Evolutionary conservation across 2,797 vertebrate genomes (phyloP).

Genomic region (Poecile montanus): DNA sequence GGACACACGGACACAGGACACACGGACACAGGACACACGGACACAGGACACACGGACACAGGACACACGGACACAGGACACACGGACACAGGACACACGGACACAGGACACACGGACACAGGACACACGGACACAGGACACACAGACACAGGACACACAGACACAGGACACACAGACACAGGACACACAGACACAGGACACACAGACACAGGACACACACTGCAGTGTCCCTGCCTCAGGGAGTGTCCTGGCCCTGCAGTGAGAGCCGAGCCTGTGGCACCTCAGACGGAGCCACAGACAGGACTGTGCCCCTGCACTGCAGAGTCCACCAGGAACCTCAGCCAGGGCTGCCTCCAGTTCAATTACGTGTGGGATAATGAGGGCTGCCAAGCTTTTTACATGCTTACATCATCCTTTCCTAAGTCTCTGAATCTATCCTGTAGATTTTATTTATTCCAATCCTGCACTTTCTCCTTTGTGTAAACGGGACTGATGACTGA

Average conservation of each 20-base stretch:
- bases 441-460: not conserved
- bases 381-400: not conserved
- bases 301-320: not conserved
- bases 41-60: too few species aligned
- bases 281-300: too few species aligned
- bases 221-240: accelerated
- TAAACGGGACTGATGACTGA: not conserved
- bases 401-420: not conserved
- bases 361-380: accelerated
- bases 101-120: too few species aligned
- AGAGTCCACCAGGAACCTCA: not conserved
- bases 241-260: not conserved
- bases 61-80: too few species aligned
- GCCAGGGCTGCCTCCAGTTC: not conserved
- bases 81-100: too few species aligned
- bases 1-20: too few species aligned
- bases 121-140: not conserved
- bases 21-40: too few species aligned
- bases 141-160: too few species aligned
- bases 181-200: too few species aligned
- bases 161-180: too few species aligned
- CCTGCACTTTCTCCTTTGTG: not conserved
- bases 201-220: not conserved
- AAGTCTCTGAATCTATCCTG: not conserved
- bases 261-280: not conserved